Evolutionary conservation across 2,888 invertebrate genomes (phyloP).

Genomic region (Anoncus sp.): DNA sequence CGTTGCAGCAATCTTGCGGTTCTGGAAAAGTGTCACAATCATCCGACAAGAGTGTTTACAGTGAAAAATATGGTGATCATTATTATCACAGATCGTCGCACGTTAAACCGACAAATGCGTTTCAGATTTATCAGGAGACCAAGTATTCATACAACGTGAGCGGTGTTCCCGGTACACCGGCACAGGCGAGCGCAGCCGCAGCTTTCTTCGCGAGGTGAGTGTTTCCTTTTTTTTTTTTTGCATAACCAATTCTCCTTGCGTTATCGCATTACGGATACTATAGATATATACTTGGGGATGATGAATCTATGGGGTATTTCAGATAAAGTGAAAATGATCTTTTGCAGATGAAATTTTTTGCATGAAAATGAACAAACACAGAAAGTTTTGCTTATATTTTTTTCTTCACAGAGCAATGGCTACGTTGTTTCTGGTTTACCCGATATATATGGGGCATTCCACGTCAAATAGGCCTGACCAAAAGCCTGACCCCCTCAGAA

Average conservation of each 20-base stretch:
- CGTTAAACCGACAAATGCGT: conserved; percentile 74
- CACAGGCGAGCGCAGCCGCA: conserved; percentile 85
- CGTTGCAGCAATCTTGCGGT: conserved; percentile 73
- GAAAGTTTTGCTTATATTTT: no score
- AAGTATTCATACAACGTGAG: conserved; percentile 85
- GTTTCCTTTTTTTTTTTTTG: not conserved
- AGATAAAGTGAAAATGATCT: not conserved
- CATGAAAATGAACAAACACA: no score
- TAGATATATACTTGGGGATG: not conserved
- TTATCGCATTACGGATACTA: not conserved
- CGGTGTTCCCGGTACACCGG: conserved; percentile 84
- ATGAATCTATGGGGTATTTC: not conserved
- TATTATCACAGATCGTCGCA: conserved; percentile 77
- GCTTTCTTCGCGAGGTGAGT: conserved; percentile 86
- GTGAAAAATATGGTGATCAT: conserved; percentile 76
- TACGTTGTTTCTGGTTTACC: no score
- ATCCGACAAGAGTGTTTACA: conserved; percentile 70
- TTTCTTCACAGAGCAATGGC: conserved; percentile 23
- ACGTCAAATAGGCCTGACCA: no score
- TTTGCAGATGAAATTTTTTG: not conserved
- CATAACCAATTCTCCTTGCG: not conserved
- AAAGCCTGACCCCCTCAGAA: no score
- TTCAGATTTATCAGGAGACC: conserved; percentile 82
- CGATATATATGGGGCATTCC: no score
- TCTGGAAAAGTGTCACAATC: conserved; percentile 68